Base-by-base conservation (phyloP, 2,113 vertebrate genomes). In the Datnioides undecimradiatus region DNA sequence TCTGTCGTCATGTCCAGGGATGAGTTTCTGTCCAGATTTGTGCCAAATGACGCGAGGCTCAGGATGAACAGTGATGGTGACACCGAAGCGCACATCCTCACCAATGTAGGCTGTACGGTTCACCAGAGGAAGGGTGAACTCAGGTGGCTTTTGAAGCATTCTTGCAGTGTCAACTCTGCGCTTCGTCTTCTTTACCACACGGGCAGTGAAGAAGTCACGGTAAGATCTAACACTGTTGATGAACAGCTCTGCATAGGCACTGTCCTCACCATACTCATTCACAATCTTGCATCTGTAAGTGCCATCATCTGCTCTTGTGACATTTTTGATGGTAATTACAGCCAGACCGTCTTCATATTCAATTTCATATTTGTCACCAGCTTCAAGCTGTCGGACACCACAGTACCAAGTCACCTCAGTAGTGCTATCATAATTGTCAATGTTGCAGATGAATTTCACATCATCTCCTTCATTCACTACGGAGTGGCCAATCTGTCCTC, bases 391-490 rank as follows among this genome's bases (percentile, higher is more conserved):
- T 77, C 97, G 95, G 76, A 99, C 96, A n/a, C 98, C 98, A 62
- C 96, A 98, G 88, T 99, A 99, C 98, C 98, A 99, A 11, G 96
- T 99, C 36, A 99, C 97, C 89, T 99, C 96, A 58, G 97, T 99
- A 57, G 94, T 94, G 76, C 97, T 95, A 82, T 99, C 98, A 29
- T 98, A 99, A 87, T 99, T 99, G 83, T 99, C 98, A 90, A 99
- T 97, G 36, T 85, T 96, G 89, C 98, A 99, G 25, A 95, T 85
- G 0, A 98, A 98, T 90, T 97, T 99, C 76, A 94, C 95, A 54
- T 91, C 93, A 5, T 95, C 96, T 51, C 96, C 96, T 93, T 98
- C 97, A 85, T 96, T 96, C 25, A 88, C 92, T 92, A 95, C 89
- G 25, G 91, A 76, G 36, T 99, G 97, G 79, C 92, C 90, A 82